Evolutionary conservation across 2,113 vertebrate genomes (phyloP).

Genomic region (Saguinus midas): DNA sequence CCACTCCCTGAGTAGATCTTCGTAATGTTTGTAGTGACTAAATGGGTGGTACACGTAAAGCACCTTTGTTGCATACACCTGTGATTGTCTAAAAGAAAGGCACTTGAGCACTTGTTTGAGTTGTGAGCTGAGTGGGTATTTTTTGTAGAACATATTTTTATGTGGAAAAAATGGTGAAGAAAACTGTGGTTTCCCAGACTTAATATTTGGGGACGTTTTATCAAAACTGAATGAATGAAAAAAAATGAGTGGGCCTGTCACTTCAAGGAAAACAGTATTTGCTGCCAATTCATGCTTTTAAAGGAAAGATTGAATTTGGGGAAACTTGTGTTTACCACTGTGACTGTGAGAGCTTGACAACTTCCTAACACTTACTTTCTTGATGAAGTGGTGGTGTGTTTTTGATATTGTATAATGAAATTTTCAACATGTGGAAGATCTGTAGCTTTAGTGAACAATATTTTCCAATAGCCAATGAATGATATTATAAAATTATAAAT

Average conservation of each 20-base stretch:
- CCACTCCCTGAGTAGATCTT: not conserved
- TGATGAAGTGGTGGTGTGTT: not conserved
- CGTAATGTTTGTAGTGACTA: not conserved
- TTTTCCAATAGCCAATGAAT: not conserved
- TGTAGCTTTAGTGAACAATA: not conserved
- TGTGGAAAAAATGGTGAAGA: not conserved
- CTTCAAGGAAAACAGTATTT: slow-evolving; percentile 23
- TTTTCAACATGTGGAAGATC: not conserved
- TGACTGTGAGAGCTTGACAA: not conserved
- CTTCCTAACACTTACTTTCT: slow-evolving; percentile 13
- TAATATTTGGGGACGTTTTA: not conserved
- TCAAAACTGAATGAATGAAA: not conserved
- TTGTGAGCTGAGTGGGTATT: not conserved
- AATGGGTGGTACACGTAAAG: not conserved
- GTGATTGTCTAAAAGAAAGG: not conserved
- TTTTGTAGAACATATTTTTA: not conserved
- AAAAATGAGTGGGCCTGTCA: not conserved
- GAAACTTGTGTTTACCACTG: not conserved
- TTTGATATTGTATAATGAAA: not conserved
- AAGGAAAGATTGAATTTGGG: not conserved
- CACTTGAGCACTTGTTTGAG: not conserved
- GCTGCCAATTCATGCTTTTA: not conserved
- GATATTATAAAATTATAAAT: not conserved
- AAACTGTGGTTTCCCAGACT: not conserved
- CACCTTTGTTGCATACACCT: not conserved